A percentile compares a stretch with the other conserved stretches of the same genome.
Conservation (phyloP, 2,113 vertebrate species). For the Platichthys flesus region DNA sequence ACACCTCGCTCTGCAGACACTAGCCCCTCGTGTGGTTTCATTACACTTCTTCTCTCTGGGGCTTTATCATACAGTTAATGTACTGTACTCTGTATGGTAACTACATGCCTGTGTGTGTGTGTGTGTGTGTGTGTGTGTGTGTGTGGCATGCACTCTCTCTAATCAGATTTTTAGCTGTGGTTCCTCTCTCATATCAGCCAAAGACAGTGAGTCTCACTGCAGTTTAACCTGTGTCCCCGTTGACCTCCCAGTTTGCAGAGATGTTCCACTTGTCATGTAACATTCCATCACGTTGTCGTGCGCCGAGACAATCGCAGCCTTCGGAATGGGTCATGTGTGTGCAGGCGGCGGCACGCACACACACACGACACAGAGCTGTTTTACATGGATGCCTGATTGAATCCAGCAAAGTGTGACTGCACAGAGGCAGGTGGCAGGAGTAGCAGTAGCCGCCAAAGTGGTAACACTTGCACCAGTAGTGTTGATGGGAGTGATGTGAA, state of each 20-base stretch:
- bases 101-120: background rate
- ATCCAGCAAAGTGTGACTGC: constrained; percentile 54
- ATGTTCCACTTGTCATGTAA: constrained; percentile 23
- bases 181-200: constrained; percentile 11
- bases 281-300: constrained; percentile 20
- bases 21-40: constrained; percentile 15
- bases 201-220: constrained; percentile 18
- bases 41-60: constrained; percentile 22
- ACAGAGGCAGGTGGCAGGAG: constrained; percentile 5
- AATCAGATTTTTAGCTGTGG: background rate
- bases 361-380: constrained; percentile 37
- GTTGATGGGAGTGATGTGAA: constrained; percentile 33
- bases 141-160: background rate
- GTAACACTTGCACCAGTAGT: constrained; percentile 18
- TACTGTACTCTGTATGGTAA: background rate
- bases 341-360: constrained; percentile 31
- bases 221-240: constrained; percentile 45
- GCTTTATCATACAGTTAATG: background rate
- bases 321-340: constrained; percentile 6
- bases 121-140: background rate
- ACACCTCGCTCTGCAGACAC: constrained; percentile 38
- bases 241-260: background rate
- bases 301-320: background rate
- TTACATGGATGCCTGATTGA: constrained; percentile 58
- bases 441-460: background rate